Evolutionary conservation across 1,140 invertebrate species (phyloP).

Genomic region (Nilaparvata lugens): DNA sequence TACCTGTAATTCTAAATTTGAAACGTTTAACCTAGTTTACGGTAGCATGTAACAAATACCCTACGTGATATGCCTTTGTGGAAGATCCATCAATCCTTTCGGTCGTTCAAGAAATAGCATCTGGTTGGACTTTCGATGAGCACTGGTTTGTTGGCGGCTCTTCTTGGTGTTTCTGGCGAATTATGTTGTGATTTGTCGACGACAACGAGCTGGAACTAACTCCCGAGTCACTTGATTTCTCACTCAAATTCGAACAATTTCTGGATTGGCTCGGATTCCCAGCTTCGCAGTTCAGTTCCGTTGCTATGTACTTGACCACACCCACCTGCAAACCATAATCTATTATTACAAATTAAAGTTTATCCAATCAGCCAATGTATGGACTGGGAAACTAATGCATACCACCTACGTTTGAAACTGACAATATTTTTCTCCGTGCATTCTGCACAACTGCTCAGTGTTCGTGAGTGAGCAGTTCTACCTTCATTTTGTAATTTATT

Average conservation of each 20-base stretch:
- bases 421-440: no score
- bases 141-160: conserved; percentile 13
- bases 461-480: no score
- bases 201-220: conserved; percentile 64
- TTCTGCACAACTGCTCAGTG: no score
- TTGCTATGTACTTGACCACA: conserved; percentile 16
- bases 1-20: no score
- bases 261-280: conserved; percentile 34
- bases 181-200: conserved; percentile 11
- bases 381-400: no score
- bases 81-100: conserved; percentile 13
- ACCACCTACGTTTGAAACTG: no score
- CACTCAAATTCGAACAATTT: conserved; percentile 55
- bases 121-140: conserved; percentile 17
- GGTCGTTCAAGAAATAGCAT: conserved; percentile 12
- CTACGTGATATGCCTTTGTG: no score
- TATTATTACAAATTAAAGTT: no score
- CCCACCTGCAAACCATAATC: conserved; percentile 1
- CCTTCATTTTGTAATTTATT: no score
- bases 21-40: no score
- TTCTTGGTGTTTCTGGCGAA: conserved; percentile 9
- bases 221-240: conserved; percentile 76
- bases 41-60: no score
- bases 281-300: conserved; percentile 29
- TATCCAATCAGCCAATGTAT: no score